Base-by-base conservation (phyloP, 2,113 vertebrate genomes). In the Spermophilus dauricus region DNA sequence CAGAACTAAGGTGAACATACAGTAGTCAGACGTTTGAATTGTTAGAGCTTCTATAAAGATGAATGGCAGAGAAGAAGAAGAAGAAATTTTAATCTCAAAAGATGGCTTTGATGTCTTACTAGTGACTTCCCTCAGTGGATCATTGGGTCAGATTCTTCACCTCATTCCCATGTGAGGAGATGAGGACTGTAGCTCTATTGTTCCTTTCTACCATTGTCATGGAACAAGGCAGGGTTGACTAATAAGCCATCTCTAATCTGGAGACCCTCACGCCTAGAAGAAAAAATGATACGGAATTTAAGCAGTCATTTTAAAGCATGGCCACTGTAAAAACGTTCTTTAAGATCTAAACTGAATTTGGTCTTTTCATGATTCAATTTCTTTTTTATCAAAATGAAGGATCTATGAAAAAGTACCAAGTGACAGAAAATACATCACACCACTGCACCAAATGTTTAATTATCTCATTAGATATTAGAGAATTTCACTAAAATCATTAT, bases 151-250 rank as follows among this genome's bases (percentile, higher is more conserved):
- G 4, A 28, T 75, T 67, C 39, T 75, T 22, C 89, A 81, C 5
- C 8, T 37, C 24, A 63, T 37, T 5, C 28, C 58, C 39, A 2
- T 32, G 69, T 90, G 6, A 53, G 63, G n/a, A 70, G n/a, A 20
- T 2, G 20, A 58, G 16, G 18, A 8, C 13, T 28, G 5, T 1
- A 32, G 3, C 34, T 75, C 3, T 8, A 26, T 13, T 93, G 28
- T 4, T 16, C 4, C 45, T 28, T 2, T 4, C 6, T 75, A 1
- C 16, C 51, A 32, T 53, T 16, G 13, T 28, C 39, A 61, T 48
- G 24, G 48, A 37, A 17, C 32, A 7, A 8, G 1, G 1, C 16
- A 11, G 2, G 5, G 4, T 5, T 42, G 11, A 42, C 8, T 34
- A n/a, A 22, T 10, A 34, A 34, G 75, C 4, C 5, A 5, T 13